Base-by-base conservation (phyloP, 1,140 invertebrate genomes). In the Lethrus apterus region DNA sequence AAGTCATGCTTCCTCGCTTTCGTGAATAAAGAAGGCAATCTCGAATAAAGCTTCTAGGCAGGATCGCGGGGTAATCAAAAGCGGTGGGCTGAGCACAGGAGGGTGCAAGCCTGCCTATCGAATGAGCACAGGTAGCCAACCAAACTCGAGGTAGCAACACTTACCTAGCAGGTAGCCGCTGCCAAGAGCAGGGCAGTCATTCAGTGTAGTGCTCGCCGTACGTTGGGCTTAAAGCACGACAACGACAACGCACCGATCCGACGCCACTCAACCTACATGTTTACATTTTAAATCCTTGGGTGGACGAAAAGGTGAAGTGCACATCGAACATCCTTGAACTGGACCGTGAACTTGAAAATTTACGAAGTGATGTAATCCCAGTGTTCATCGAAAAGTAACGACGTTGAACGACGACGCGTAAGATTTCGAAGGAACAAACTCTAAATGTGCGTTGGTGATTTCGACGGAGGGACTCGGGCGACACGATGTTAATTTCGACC, bases 201-300 rank as follows among this genome's bases (percentile, higher is more conserved):
- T 67, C 62, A 60, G 57, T 65, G 65, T 67, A 52, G 58, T 63
- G 65, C 54, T 59, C 56, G 65, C 62, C 20, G 46, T 53, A 49
- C 55, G 55, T 50, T 64, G 59, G 61, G 63, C 64, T 64, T 63
- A 51, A 58, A 60, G 40, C 46, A 31, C 29, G 46, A 32, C 32
- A 44, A 34, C 41, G 30, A 44, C 24, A 38, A 11, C 35, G 35
- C 17, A 38, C 35, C 35, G 20, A 21, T 11, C 35, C 24, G 35
- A n/a, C n/a, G n/a, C n/a, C n/a, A n/a, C n/a, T n/a, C n/a, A 34
- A 17, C n/a, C 8, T 15, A 13, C 32, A 33, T n/a, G 14, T 23
- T n/a, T n/a, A n/a, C n/a, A n/a, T n/a, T n/a, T n/a, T n/a, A 38
- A 21, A 20, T 38, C n/a, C 35, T 38, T 13, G 35, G 35, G 10